Base-by-base conservation (phyloP, 2,113 vertebrate genomes). In the Hippocampus zosterae region DNA sequence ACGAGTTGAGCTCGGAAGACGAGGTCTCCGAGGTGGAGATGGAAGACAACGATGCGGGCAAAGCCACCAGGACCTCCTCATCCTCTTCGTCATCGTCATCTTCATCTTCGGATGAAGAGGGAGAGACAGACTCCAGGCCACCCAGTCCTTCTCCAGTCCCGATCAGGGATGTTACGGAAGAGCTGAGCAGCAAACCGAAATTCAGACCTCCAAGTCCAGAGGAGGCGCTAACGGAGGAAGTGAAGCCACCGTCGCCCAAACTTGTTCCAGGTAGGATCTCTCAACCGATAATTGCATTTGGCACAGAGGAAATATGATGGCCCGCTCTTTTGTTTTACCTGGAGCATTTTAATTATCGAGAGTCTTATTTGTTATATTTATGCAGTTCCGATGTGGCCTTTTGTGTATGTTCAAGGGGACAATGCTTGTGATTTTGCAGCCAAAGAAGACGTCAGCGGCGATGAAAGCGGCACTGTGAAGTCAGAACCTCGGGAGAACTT, bases 1-100 rank as follows among this genome's bases (percentile, higher is more conserved):
- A 94, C 0, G 96, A 95, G 72, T 89, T 94, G 12, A 96, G 94
- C 15, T 95, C 95, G 1, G 95, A 94, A 0, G 93, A 93, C 13
- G 85, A 86, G 1, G 81, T 64, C 1, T 70, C 71, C 0, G 78
- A 83, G 11, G 81, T 72, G n/a, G 81, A 53, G 0, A 92, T 92
- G 0, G 88, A 90, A 86, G 90, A 88, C 11, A 86, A 89, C 0
- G 78, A 62, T 0, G 89, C 80, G 0, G 81, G 63, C 64, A 87
- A 87, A 77, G 79, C n/a, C 11, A 63, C 61, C 0, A 66, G 2
- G 42, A 78, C 82, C 3, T 85, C 88, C 1, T 89, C 90, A 0
- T 85, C 91, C 0, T 90, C 90, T 0, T 92, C 92, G 0, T 91
- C 91, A 1, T 87, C 81, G 1, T 84, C 86, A 0, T 81, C 81